phyloP scores from a whole-genome alignment of 2,888 invertebrate species.

The Ashinkailepas kermadecensis region DNA sequence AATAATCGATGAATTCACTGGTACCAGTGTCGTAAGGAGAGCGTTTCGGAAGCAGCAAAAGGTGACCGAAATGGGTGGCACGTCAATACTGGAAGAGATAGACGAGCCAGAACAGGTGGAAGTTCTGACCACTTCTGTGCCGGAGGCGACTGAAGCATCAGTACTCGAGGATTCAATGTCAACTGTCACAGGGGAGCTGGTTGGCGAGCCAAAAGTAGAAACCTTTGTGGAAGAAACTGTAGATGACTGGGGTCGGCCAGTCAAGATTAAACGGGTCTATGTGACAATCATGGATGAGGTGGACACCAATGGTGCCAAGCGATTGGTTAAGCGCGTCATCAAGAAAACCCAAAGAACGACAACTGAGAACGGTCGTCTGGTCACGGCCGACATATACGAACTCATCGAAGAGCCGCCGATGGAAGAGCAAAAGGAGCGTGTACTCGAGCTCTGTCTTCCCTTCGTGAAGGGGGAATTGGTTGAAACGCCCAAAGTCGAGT shows the following conservation, averaged over 20 bases:
- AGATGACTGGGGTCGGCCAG: not conserved
- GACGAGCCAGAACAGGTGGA: not conserved
- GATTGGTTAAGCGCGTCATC: not conserved
- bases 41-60: not conserved
- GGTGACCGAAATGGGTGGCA: not conserved
- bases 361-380: not conserved
- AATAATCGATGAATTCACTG: not conserved
- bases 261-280: not conserved
- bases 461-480: not conserved
- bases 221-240: not conserved
- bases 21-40: not conserved
- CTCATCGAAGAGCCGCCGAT: conserved; percentile 9
- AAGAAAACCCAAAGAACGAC: not conserved
- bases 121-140: not conserved
- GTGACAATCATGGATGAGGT: not conserved
- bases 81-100: not conserved
- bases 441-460: conserved; percentile 1
- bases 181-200: not conserved
- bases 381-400: conserved; percentile 2
- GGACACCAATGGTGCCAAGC: not conserved
- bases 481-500: not conserved
- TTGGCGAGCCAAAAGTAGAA: not conserved
- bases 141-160: not conserved
- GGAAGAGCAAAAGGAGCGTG: not conserved
- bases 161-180: not conserved